A percentile compares a stretch with the other conserved stretches of the same genome.
Conservation (phyloP, 2,888 invertebrate species). For the Drosophila histrio region DNA sequence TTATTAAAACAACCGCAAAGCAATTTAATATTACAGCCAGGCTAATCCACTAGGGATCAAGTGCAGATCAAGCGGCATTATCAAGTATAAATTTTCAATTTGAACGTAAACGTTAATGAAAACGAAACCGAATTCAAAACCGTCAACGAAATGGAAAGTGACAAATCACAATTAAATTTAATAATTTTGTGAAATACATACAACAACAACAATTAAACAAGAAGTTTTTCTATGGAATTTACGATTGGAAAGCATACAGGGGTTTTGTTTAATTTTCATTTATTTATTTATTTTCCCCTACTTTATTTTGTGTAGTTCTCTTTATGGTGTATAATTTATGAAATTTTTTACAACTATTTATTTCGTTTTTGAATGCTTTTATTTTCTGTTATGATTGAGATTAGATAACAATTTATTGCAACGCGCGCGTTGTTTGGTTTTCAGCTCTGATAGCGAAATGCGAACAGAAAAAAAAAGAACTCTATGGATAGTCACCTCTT, state of each 20-base stretch:
- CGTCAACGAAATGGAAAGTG: constrained; percentile 53
- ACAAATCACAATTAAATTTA: constrained; percentile 69
- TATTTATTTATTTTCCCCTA: constrained; percentile 8
- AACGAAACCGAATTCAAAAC: not conserved
- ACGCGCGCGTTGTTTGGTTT: constrained; percentile 58
- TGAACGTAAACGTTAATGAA: constrained; percentile 21
- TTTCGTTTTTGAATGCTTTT: constrained; percentile 63
- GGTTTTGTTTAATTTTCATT: constrained; percentile 18
- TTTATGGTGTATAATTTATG: constrained; percentile 45
- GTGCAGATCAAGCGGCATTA: constrained; percentile 80
- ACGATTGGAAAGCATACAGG: constrained; percentile 22
- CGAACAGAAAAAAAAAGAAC: not conserved
- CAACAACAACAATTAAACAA: constrained; percentile 1
- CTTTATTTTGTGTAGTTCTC: not conserved
- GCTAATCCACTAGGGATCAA: constrained; percentile 82
- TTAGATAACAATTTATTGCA: constrained; percentile 78
- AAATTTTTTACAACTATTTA: constrained; percentile 65
- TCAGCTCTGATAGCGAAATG: constrained; percentile 45
- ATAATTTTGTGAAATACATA: constrained; percentile 39
- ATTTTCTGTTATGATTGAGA: constrained; percentile 75
- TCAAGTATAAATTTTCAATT: constrained; percentile 75
- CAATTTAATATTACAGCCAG: constrained; percentile 78
- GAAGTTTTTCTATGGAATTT: constrained; percentile 19
- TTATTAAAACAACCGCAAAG: constrained; percentile 74
- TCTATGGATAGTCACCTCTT: not conserved